Evolutionary conservation across 1,140 invertebrate species (phyloP), one percentile per base, ranked within the genome.

Genomic region (Megalopta genalis): DNA sequence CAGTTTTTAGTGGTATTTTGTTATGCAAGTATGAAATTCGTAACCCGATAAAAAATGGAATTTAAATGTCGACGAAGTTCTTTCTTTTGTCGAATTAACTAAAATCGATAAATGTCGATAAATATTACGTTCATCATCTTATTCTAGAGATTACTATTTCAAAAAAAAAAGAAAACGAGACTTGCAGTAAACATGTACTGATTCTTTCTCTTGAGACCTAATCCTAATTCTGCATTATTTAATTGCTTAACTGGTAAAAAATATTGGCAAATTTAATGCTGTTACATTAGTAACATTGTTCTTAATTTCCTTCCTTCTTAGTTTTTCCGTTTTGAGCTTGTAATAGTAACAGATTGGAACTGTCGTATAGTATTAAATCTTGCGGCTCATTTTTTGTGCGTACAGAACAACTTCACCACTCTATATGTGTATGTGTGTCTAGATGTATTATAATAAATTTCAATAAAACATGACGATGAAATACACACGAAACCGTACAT

Each of bases 231-330:
- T 74, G 76, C 49, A 67, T 85, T 84, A 84, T 77, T 59, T 23
- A 42, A 81, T 81, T 62, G 59, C 74, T 85, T 85, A 84, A 84
- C 16, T 49, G 39, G 82, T 85, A 85, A 85, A 84, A 84, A 85
- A 85, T 84, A 81, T 85, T 85, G 84, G 84, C 84, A 85, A 83
- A 85, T 85, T 81, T 27, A 78, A 85, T 85, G 73, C 49, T 84
- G 83, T 85, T 84, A 85, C 73, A n/a, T 52, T 27, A 66, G 83
- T 84, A 85, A 85, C 60, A 82, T 84, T 77, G 32, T 83, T 83
- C 27, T 8, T 81, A 66, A 68, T 62, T 27, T 65, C 52, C 59
- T 79, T 32, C 21, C 54, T 54, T 63, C n/a, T 66, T 81, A 67
- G 27, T 63, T 52, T 66, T n/a, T 77, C 37, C 62, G 27, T 62